Percentiles rank a stretch among this genome's conserved stretches.
These are phyloP conservation scores for Dryomyza anilis DNA, from an alignment of 2,888 invertebrate genomes.

Conservation along the genomic window DNA sequence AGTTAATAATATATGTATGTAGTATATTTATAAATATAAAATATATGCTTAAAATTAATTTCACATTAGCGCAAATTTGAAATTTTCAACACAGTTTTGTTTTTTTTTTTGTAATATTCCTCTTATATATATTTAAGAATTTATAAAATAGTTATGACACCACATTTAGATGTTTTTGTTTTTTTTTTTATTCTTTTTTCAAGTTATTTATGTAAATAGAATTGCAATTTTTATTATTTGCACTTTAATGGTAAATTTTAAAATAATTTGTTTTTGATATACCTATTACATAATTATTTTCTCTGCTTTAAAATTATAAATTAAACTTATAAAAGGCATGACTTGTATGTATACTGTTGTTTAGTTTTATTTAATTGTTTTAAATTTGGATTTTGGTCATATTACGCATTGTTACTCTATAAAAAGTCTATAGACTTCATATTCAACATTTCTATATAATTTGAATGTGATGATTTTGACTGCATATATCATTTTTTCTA, in stretches of 20 bases:
- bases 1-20: constrained; percentile 26
- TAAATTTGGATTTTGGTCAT: no score
- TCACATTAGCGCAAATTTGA: constrained; percentile 41
- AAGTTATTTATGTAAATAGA: constrained; percentile 20
- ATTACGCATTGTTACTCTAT: no score
- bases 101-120: constrained; percentile 13
- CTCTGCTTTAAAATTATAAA: neutral
- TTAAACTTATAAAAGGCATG: neutral
- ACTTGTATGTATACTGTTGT: constrained; percentile 27
- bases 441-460: no score
- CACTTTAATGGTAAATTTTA: neutral
- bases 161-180: constrained; percentile 10
- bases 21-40: constrained; percentile 31
- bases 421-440: no score
- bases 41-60: constrained; percentile 28
- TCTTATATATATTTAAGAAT: constrained; percentile 7
- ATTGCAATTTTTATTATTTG: neutral
- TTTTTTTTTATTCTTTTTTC: constrained; percentile 21
- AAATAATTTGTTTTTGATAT: no score
- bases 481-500: no score
- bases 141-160: constrained; percentile 18
- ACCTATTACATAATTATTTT: no score
- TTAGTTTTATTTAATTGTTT: constrained; percentile 26
- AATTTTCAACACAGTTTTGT: constrained; percentile 52
- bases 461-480: no score